Evolutionary conservation across 1,140 invertebrate species (phyloP), one percentile per base, ranked within the genome.

Genomic region (Triops longicaudatus): DNA sequence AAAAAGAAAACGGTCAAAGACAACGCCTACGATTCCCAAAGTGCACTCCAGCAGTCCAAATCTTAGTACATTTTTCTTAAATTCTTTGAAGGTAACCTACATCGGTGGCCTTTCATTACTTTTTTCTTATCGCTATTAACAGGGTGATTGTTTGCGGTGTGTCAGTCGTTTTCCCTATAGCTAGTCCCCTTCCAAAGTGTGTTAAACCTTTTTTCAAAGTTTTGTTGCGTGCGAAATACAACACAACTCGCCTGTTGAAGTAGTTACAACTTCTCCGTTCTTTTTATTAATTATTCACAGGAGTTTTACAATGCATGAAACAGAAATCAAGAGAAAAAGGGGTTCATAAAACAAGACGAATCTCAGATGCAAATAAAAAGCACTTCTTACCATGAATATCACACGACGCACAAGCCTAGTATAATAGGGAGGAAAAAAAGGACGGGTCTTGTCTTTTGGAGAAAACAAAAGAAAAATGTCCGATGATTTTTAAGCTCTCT

Each of bases 401-500:
- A 63, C 50, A 10, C 50, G 50, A 63, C 50, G 50, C 50, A 63
- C 50, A 31, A 75, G 44, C 74, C 44, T 22, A 44, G 12, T 27
- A 43, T 44, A n/a, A 12, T 75, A 10, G 74, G 44, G 37, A 42
- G 37, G 28, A 12, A 26, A 5, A 26, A 73, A 26, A 26, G 73
- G 73, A 72, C 71, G 22, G 22, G 71, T 27, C 37, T n/a, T 73
- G 73, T 73, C 14, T n/a, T n/a, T 27, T 43, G 22, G 22, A 26
- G 22, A 75, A 75, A 75, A n/a, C 73, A 31, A 73, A 73, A 75
- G 26, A 75, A 41, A 73, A 27, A 75, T 75, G 74, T 28, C 37
- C 37, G n/a, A 44, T 73, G 73, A 22, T 73, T 44, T 75, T 44
- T 75, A 75, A 43, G 74, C 37, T 41, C 31, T 37, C 41, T 75